Percentiles rank a stretch among this genome's conserved stretches.
Conservation (phyloP, 2,113 vertebrate genomes). For the Fulica atra region DNA sequence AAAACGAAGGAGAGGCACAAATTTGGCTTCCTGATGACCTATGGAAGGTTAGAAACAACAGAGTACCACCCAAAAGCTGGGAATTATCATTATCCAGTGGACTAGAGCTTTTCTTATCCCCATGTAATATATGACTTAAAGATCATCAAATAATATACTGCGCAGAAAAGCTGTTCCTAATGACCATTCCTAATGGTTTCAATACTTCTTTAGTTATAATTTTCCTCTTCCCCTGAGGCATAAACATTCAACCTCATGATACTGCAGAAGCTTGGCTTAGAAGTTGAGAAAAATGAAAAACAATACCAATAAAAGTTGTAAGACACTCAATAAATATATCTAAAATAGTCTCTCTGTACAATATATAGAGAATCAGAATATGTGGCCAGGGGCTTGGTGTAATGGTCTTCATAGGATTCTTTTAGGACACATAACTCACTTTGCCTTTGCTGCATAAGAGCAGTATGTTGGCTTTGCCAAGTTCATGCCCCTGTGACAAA, state of each 20-base stretch:
- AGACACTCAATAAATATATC: conserved; percentile 36
- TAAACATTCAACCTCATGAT: conserved; percentile 45
- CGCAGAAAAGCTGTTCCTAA: conserved; percentile 26
- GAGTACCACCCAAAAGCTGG: background rate
- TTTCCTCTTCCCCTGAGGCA: conserved; percentile 50
- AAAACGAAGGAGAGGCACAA: background rate
- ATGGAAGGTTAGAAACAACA: background rate
- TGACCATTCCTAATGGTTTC: conserved; percentile 42
- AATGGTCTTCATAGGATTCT: background rate
- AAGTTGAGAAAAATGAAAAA: conserved; percentile 51
- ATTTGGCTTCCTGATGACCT: background rate
- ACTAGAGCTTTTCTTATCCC: background rate
- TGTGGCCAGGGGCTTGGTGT: background rate
- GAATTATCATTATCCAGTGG: background rate
- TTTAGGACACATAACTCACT: background rate
- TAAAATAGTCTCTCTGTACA: background rate
- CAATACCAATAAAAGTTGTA: conserved; percentile 31
- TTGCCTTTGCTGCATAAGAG: background rate
- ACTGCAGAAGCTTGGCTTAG: background rate
- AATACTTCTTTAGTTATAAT: conserved; percentile 43
- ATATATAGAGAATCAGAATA: background rate
- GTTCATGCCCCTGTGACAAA: background rate
- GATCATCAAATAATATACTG: background rate
- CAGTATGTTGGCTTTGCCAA: background rate
- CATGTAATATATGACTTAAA: background rate